A percentile compares a stretch with the other conserved stretches of the same genome.
These are phyloP conservation scores for Teleogryllus occipitalis DNA, from an alignment of 1,140 invertebrate genomes.

Conservation along the genomic window DNA sequence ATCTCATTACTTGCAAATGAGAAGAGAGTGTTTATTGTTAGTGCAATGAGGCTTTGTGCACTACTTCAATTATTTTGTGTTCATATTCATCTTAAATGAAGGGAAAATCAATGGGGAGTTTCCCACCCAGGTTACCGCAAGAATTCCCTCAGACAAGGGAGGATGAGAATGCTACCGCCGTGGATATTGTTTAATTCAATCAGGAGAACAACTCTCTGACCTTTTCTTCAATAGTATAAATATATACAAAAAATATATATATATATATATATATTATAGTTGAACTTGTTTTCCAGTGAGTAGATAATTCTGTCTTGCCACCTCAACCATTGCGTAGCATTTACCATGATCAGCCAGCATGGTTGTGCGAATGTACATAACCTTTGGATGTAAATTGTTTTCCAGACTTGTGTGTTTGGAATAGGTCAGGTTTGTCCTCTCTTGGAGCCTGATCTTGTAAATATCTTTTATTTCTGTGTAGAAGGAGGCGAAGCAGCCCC, in stretches of 20 bases:
- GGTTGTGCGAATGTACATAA: conserved; percentile 17
- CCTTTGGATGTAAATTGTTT: conserved; percentile 19
- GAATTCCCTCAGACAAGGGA: background rate
- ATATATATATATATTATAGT: background rate
- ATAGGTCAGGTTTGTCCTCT: background rate
- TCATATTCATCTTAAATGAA: background rate
- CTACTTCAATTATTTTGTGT: background rate
- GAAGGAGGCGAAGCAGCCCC: conserved; percentile 9
- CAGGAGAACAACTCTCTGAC: background rate
- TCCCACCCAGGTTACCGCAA: background rate
- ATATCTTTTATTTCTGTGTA: conserved; percentile 17
- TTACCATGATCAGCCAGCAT: background rate
- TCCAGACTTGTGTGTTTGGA: conserved; percentile 9
- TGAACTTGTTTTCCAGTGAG: background rate
- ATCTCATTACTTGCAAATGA: background rate
- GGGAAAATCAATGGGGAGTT: conserved; percentile 3
- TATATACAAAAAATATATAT: background rate
- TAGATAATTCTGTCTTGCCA: background rate
- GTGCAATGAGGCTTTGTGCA: background rate
- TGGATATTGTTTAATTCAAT: background rate
- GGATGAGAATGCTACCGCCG: background rate
- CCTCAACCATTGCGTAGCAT: background rate
- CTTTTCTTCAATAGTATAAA: background rate
- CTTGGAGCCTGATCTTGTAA: conserved; percentile 14
- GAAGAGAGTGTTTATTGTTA: background rate